Evolutionary conservation across 35 echinoderm and acorn worm species (phyloP), one percentile per base, ranked within the genome.

Genomic region (Apostichopus japonicus): DNA sequence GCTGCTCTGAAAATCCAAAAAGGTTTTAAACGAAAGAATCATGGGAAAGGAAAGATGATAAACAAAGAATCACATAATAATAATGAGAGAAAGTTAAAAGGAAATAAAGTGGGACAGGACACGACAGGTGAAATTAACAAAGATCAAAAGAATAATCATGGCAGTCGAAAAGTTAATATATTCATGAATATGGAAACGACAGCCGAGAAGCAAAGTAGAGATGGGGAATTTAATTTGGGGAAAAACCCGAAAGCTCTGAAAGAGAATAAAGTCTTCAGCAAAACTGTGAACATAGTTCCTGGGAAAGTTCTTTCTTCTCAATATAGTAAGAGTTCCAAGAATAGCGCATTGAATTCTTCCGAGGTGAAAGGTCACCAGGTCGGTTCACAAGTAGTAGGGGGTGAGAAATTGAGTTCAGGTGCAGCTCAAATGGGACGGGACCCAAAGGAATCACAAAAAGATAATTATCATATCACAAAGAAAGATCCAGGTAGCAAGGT

Each of bases 1-100:
- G 96, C 96, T 9, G 96, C 96, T 65, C 67, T 89, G 5, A 98
- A 98, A 89, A 98, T 98, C 55, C 96, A 98, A 86, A 94, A 94
- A 23, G 90, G 92, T 23, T 94, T 95, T 91, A 93, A 98, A 79
- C 80, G 65, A 55, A 94, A 92, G 65, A 98, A 95, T 59, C 57
- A 86, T 70, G 76, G 92, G 8, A 80, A 79, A 27, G 90, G 80
- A 53, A 55, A 13, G 21, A 88, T 56, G 56, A 71, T 65, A 33
- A 17, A 19, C 9, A 90, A 91, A 55, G 88, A 57, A 71, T 65
- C 44, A 23, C 51, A 55, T 53, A 3, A 44, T n/a, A 52, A 53
- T 4, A 54, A 10, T 13, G 78, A 53, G 54, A 44, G 78, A 10
- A 53, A 24, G 78, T 14, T 16, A 61, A 61, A 61, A 61, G 57